Percentiles rank a stretch among this genome's conserved stretches.
These are phyloP conservation scores for Gallinago undulata DNA, from an alignment of 2,113 vertebrate genomes.

Conservation along the genomic window DNA sequence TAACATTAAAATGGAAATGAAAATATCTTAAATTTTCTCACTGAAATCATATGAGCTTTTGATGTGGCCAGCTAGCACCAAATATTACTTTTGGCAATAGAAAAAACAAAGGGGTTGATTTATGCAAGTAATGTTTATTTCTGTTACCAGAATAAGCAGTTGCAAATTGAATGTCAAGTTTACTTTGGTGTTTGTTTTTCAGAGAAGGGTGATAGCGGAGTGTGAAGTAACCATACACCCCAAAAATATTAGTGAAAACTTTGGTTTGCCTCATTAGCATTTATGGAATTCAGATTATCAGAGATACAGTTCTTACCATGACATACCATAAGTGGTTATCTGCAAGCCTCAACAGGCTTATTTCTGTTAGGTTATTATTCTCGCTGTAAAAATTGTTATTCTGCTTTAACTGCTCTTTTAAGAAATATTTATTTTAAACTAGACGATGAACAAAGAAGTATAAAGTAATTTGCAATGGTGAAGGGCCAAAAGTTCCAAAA, in stretches of 20 bases:
- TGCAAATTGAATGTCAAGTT: slow-evolving; percentile 24
- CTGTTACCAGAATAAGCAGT: slow-evolving; percentile 4
- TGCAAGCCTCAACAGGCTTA: background rate
- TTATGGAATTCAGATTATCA: background rate
- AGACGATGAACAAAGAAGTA: background rate
- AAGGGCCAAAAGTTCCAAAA: background rate
- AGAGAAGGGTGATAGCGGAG: background rate
- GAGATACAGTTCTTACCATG: background rate
- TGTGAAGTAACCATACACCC: background rate
- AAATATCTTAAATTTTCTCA: background rate
- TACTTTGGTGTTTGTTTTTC: slow-evolving; percentile 20
- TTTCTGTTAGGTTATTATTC: background rate
- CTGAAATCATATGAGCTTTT: slow-evolving; percentile 16
- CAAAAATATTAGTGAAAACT: background rate
- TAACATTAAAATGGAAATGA: background rate
- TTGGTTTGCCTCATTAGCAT: background rate
- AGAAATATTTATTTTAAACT: background rate
- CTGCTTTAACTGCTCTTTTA: background rate
- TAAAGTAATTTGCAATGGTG: background rate
- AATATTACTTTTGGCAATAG: slow-evolving; percentile 25
- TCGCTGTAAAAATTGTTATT: background rate
- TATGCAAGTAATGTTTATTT: slow-evolving; percentile 10
- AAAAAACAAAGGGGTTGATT: slow-evolving; percentile 15
- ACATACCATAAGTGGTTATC: background rate
- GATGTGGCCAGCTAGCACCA: slow-evolving; percentile 33